Evolutionary conservation across 2,888 invertebrate species (phyloP).

Genomic region (Spicauda simplicius): DNA sequence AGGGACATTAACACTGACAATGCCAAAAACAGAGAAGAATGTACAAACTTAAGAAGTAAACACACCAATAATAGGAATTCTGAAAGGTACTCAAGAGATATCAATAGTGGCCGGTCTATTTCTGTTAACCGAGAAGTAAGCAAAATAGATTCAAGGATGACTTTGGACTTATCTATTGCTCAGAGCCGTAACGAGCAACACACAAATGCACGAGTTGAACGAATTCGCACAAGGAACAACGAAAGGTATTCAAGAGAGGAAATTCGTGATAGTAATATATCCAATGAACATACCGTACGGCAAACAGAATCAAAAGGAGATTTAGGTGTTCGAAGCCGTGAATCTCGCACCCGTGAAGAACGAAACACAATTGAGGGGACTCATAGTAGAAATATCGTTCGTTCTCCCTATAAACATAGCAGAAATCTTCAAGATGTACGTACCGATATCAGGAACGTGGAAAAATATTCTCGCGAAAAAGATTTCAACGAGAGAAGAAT

Average conservation of each 20-base stretch:
- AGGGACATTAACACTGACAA: background rate
- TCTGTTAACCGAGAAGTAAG: background rate
- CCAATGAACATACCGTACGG: too few relatives aligned
- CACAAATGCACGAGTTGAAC: too few relatives aligned
- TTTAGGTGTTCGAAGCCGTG: background rate
- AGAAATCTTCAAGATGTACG: background rate
- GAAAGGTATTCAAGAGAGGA: too few relatives aligned
- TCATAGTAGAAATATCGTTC: too few relatives aligned
- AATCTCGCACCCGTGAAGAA: too few relatives aligned
- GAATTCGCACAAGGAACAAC: background rate
- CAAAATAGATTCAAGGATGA: background rate
- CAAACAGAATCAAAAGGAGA: background rate
- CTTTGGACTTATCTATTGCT: background rate
- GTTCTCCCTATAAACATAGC: too few relatives aligned
- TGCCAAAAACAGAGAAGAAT: conserved; percentile 6
- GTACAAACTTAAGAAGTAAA: conserved; percentile 3
- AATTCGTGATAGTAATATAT: too few relatives aligned
- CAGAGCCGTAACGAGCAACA: background rate
- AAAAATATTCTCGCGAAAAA: background rate
- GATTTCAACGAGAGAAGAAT: background rate
- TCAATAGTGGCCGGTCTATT: background rate
- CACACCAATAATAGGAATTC: background rate
- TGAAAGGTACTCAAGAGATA: background rate
- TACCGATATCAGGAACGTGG: background rate
- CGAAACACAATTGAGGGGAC: too few relatives aligned